Conservation (phyloP, 2,888 invertebrate species). For the Polydrusus cervinus region DNA sequence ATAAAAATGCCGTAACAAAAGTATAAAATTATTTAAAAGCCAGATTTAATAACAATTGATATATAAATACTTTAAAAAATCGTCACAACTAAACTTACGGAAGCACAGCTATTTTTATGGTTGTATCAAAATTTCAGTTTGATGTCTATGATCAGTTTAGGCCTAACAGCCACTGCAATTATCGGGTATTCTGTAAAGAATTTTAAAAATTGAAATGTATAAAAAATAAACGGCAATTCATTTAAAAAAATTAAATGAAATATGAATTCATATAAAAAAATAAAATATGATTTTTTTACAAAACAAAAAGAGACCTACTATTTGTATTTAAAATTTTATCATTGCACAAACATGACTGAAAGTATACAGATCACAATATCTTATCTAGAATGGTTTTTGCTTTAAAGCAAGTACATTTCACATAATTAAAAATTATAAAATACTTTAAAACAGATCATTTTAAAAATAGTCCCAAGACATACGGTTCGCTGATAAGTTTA, state of each 20-base stretch:
- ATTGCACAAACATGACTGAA: constrained; percentile 50
- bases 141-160: constrained; percentile 27
- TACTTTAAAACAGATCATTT: constrained; percentile 52
- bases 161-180: constrained; percentile 24
- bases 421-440: constrained; percentile 44
- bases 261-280: neutral
- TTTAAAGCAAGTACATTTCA: constrained; percentile 37
- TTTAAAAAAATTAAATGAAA: constrained; percentile 11
- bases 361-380: constrained; percentile 46
- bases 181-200: constrained; percentile 8
- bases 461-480: constrained; percentile 37
- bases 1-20: constrained; percentile 50
- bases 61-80: constrained; percentile 47
- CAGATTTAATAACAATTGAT: constrained; percentile 45
- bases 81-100: constrained; percentile 46
- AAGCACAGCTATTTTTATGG: constrained; percentile 48
- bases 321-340: constrained; percentile 29
- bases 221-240: constrained; percentile 14
- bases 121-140: constrained; percentile 32
- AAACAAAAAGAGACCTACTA: constrained; percentile 5
- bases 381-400: constrained; percentile 43
- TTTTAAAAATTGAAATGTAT: constrained; percentile 4
- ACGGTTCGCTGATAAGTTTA: constrained; percentile 15
- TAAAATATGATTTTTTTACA: constrained; percentile 25
- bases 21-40: constrained; percentile 51